Evolutionary conservation across 1,140 invertebrate species (phyloP).

Genomic region (Ridgeia piscesae): DNA sequence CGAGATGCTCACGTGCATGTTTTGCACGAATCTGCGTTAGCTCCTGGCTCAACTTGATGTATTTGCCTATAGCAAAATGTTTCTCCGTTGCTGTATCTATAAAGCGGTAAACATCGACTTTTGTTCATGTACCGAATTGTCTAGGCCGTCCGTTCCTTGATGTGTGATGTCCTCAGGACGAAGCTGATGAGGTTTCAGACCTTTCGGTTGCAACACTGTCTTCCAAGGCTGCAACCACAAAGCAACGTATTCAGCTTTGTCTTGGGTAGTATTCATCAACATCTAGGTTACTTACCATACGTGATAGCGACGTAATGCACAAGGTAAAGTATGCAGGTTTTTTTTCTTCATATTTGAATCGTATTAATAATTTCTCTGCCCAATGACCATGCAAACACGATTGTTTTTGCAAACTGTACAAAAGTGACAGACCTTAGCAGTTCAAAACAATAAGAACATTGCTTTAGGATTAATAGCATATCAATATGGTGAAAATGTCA

Average conservation of each 20-base stretch:
- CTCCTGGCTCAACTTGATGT: background rate
- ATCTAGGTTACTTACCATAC: too few species aligned
- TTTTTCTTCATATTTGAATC: too few species aligned
- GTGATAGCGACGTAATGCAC: background rate
- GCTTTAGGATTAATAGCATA: too few species aligned
- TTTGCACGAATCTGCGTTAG: background rate
- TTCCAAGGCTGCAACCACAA: constrained; percentile 1
- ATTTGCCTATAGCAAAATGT: background rate
- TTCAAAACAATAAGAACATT: too few species aligned
- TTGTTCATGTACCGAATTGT: background rate
- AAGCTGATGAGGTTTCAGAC: constrained; percentile 17
- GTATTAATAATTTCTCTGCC: too few species aligned
- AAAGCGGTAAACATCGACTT: background rate
- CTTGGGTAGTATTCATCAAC: background rate
- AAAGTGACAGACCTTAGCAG: too few species aligned
- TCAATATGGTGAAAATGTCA: too few species aligned
- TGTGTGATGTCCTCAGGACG: constrained; percentile 15
- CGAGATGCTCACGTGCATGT: background rate
- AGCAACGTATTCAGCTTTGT: background rate
- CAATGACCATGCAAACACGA: too few species aligned
- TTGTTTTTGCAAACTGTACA: too few species aligned
- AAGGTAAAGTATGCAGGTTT: too few species aligned
- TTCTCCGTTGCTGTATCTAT: background rate
- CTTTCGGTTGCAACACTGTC: background rate
- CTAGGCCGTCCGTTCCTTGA: background rate